phyloP scores from a whole-genome alignment of 2,888 invertebrate species.

The Cepaea hortensis region DNA sequence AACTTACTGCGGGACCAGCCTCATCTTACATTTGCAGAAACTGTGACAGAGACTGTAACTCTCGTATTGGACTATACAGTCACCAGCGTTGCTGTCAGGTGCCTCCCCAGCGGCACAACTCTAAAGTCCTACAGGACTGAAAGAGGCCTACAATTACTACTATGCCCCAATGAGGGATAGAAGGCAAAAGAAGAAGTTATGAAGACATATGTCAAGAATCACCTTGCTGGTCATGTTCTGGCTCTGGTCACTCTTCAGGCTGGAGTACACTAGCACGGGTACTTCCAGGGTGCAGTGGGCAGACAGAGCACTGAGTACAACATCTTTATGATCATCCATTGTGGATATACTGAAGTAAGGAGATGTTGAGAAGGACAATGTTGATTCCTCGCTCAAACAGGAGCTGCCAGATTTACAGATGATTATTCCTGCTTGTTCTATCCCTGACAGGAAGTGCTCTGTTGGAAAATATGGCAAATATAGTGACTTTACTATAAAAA shows the following conservation, averaged over 20 bases:
- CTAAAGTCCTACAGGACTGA: too few relatives aligned
- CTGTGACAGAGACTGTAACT: too few relatives aligned
- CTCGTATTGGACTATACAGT: too few relatives aligned
- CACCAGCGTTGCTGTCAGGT: too few relatives aligned
- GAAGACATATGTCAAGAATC: not conserved
- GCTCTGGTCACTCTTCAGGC: slow-evolving; percentile 3
- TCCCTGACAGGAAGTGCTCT: slow-evolving; percentile 64
- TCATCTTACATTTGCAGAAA: too few relatives aligned
- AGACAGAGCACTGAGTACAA: slow-evolving; percentile 15
- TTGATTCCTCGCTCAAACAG: slow-evolving; percentile 47
- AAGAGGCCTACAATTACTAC: too few relatives aligned
- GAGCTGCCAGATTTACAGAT: slow-evolving; percentile 65
- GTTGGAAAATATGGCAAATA: slow-evolving; percentile 9
- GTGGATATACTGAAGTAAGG: slow-evolving; percentile 34
- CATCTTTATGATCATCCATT: not conserved
- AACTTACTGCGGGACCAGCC: too few relatives aligned
- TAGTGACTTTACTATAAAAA: too few relatives aligned
- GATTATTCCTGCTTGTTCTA: slow-evolving; percentile 64
- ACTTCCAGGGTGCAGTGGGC: slow-evolving; percentile 26
- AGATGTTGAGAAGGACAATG: slow-evolving; percentile 25
- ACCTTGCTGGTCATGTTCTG: slow-evolving; percentile 28
- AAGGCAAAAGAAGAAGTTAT: too few relatives aligned
- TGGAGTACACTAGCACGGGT: slow-evolving; percentile 38
- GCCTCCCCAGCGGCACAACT: too few relatives aligned
- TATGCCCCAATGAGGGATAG: too few relatives aligned